Percentiles rank a stretch among this genome's conserved stretches.
Evolutionary conservation across 2,797 vertebrate species (phyloP).

Genomic region (Champsocephalus gunnari): DNA sequence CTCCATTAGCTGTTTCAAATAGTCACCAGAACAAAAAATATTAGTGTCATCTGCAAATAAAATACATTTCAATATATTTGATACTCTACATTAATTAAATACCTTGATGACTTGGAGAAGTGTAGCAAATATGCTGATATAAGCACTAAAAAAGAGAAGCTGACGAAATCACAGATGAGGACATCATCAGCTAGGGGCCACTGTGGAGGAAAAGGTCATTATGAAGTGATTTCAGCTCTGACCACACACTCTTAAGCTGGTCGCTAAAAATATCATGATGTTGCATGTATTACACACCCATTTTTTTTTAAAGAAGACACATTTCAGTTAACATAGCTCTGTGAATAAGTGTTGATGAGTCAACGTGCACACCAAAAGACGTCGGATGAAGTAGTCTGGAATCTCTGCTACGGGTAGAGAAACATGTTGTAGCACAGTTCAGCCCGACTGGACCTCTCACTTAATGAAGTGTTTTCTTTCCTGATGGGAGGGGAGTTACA

Average conservation of each 20-base stretch:
- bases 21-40: no score
- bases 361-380: neutral
- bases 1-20: no score
- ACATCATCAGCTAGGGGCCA: neutral
- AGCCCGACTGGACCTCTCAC: neutral
- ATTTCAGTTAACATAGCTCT: neutral
- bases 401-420: neutral
- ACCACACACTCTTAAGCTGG: neutral
- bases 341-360: constrained; percentile 19
- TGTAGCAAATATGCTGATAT: no score
- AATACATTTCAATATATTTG: no score
- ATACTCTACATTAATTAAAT: neutral
- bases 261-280: neutral
- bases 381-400: neutral
- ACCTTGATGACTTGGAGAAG: neutral
- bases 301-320: neutral
- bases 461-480: neutral
- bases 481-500: neutral
- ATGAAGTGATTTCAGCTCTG: neutral
- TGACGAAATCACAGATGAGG: neutral
- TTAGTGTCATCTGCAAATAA: no score
- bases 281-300: neutral
- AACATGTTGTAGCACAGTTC: constrained; percentile 9
- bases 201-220: neutral
- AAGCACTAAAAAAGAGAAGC: no score